Conservation (phyloP, 2,113 vertebrate species). For the Hemiprocne comata region DNA sequence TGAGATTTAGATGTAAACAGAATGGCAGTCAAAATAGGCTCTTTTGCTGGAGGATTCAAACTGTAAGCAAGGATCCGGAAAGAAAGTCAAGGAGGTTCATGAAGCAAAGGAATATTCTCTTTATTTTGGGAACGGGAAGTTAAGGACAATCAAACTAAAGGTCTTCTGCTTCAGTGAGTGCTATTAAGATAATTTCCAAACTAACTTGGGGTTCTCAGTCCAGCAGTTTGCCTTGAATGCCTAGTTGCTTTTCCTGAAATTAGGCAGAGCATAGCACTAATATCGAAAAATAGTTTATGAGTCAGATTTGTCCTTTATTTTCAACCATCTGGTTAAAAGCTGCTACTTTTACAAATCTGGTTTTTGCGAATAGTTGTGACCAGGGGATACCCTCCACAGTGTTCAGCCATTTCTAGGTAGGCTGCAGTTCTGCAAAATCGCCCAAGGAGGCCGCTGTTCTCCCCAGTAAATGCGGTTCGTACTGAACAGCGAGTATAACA, state of each 20-base stretch:
- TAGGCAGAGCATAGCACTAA: neutral
- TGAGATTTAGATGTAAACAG: neutral
- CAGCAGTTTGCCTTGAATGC: neutral
- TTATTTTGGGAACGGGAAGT: neutral
- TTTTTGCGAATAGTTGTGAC: rapidly evolving
- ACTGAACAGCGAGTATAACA: neutral
- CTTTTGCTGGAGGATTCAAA: neutral
- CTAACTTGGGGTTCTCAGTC: neutral
- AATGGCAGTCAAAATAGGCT: neutral
- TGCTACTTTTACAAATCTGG: neutral
- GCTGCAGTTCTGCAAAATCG: neutral
- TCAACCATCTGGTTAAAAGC: neutral
- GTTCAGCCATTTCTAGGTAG: neutral
- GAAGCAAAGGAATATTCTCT: neutral
- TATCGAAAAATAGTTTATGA: neutral
- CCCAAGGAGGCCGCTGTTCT: conserved; percentile 24
- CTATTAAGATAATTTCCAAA: neutral
- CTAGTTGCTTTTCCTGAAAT: neutral
- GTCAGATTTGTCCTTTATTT: neutral
- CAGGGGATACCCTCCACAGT: too few relatives aligned
- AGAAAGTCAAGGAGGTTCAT: neutral
- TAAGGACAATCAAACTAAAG: neutral
- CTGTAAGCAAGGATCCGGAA: neutral
- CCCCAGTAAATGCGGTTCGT: neutral
- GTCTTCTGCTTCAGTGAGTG: neutral